These are phyloP conservation scores for Cydia pomonella DNA, from an alignment of 1,140 invertebrate genomes.

Conservation along the genomic window DNA sequence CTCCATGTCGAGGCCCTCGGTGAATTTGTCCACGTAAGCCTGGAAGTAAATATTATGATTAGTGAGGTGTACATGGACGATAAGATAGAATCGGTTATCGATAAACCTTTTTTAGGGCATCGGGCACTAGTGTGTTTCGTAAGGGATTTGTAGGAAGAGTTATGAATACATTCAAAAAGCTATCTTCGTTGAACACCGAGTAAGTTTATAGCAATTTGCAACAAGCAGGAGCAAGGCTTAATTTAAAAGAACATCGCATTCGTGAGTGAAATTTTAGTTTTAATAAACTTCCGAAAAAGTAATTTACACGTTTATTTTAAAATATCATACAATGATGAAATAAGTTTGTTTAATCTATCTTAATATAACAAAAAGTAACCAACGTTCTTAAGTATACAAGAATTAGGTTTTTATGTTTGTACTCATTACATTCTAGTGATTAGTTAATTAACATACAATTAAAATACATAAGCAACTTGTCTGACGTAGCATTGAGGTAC, in stretches of 20 bases:
- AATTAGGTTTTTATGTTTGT: too few relatives aligned
- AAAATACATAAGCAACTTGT: too few relatives aligned
- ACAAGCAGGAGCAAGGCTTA: background rate
- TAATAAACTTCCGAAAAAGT: too few relatives aligned
- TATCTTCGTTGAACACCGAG: background rate
- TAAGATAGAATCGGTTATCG: background rate
- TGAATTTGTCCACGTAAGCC: slow-evolving; percentile 94
- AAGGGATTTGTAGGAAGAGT: slow-evolving; percentile 5
- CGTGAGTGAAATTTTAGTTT: too few relatives aligned
- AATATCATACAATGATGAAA: too few relatives aligned
- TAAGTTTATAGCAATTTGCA: background rate
- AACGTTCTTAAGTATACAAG: too few relatives aligned
- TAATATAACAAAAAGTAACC: too few relatives aligned
- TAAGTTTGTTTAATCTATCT: too few relatives aligned
- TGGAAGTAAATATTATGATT: slow-evolving; percentile 51
- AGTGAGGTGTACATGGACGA: background rate
- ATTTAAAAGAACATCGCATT: background rate
- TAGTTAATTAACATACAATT: too few relatives aligned
- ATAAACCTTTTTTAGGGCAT: background rate
- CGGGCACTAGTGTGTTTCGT: background rate
- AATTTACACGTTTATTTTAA: too few relatives aligned
- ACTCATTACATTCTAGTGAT: too few relatives aligned
- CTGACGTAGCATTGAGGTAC: too few relatives aligned
- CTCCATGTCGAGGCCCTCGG: slow-evolving; percentile 89
- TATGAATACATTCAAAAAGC: background rate